Conservation (phyloP, 2,888 invertebrate species). For the Sicus ferrugineus region DNA sequence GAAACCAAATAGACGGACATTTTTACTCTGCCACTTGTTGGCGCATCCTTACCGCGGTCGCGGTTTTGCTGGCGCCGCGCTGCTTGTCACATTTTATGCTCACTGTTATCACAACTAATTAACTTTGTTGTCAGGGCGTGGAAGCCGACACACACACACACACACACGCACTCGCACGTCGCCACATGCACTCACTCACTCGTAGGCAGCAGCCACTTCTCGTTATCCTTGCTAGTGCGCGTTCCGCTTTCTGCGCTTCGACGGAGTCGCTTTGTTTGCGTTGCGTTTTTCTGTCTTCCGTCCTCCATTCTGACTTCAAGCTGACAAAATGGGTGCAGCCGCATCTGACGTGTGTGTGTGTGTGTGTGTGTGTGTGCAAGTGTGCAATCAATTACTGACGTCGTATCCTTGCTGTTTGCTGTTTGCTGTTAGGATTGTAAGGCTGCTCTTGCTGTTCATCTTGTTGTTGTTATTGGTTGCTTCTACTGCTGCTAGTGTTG, state of each 20-base stretch:
- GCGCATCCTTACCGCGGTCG: neutral
- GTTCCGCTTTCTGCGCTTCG: neutral
- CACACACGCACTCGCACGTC: neutral
- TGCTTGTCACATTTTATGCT: neutral
- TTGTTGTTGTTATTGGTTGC: neutral
- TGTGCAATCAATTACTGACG: too few species aligned
- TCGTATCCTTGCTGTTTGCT: too few species aligned
- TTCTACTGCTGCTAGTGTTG: neutral
- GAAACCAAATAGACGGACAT: too few species aligned
- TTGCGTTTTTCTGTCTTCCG: neutral
- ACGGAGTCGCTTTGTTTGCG: neutral
- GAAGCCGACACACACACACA: slow-evolving; percentile 7
- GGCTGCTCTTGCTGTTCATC: neutral
- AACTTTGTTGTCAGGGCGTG: slow-evolving; percentile 40
- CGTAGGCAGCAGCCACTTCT: neutral
- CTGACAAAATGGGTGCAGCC: slow-evolving; percentile 25
- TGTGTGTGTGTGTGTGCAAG: neutral
- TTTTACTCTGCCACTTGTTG: slow-evolving; percentile 19
- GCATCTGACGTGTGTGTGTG: neutral
- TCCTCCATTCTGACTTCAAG: neutral
- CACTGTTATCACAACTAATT: slow-evolving; percentile 30
- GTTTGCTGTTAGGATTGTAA: too few species aligned
- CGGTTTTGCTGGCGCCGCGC: neutral
- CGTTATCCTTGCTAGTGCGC: neutral
- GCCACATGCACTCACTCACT: neutral